phyloP scores from a whole-genome alignment of 2,888 invertebrate genomes.

The Stenichneumon culpator region DNA sequence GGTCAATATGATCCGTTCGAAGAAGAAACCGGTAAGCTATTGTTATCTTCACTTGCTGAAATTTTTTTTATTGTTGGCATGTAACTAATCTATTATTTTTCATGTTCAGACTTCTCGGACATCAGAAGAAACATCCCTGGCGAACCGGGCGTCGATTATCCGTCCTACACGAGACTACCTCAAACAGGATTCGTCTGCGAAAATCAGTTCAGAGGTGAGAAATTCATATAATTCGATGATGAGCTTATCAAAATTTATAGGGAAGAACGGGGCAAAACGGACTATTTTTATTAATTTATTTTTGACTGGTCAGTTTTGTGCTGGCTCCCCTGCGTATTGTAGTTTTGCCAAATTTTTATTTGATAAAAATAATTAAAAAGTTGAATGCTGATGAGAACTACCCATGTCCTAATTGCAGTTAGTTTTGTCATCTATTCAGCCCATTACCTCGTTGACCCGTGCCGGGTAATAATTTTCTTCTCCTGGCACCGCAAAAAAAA shows the following conservation, averaged over 20 bases:
- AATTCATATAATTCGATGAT: neutral
- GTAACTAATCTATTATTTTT: neutral
- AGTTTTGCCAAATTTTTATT: too few relatives aligned
- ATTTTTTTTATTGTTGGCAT: constrained; percentile 9
- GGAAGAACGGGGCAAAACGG: neutral
- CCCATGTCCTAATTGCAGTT: neutral
- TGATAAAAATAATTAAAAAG: too few relatives aligned
- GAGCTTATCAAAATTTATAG: neutral
- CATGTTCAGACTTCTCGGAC: constrained; percentile 85
- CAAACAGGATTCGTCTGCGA: constrained; percentile 88
- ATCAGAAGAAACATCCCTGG: constrained; percentile 89
- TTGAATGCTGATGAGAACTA: neutral
- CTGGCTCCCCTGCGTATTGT: too few relatives aligned
- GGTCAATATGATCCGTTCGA: constrained; percentile 82
- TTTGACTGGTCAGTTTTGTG: too few relatives aligned
- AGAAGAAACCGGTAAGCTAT: constrained; percentile 81
- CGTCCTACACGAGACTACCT: constrained; percentile 87
- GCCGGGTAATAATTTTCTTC: neutral
- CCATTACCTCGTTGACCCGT: neutral
- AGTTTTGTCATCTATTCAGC: neutral
- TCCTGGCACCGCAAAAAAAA: neutral
- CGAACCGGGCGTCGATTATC: constrained; percentile 89
- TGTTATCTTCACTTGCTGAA: neutral
- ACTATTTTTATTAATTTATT: too few relatives aligned
- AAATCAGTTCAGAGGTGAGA: constrained; percentile 87